Base-by-base conservation (phyloP, 1,140 invertebrate genomes). In the Tetraneura akinire region DNA sequence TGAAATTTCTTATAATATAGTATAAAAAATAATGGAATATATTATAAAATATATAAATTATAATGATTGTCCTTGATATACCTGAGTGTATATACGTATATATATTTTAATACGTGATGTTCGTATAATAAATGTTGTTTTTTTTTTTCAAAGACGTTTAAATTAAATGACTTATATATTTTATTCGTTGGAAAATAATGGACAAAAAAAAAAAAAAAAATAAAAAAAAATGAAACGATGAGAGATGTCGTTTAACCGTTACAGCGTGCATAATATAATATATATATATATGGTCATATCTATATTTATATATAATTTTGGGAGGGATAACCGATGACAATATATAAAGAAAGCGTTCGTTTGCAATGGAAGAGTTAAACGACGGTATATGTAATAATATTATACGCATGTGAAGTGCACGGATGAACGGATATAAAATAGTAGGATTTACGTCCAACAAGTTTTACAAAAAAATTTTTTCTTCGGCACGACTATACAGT, bases 221-320 rank as follows among this genome's bases (percentile, higher is more conserved):
- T n/a, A 66, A 66, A 66, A 66, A 66, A 10, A 66, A 66, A 66
- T 42, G 21, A 42, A 66, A 66, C n/a, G n/a, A 66, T 11, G n/a
- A 66, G 32, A 42, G 42, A 66, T 26, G n/a, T 21, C 29, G 18
- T 66, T 66, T 66, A 66, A 66, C 32, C 16, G 62, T 66, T 66
- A 66, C 42, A 32, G 21, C 60, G 29, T 14, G 8, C 26, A 16
- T 8, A 29, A 62, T 26, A 29, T 32, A 62, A 29, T 29, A 62
- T 18, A 9, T 57, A 57, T 23, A n/a, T n/a, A n/a, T n/a, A n/a
- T n/a, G 45, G 10, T 8, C 13, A 47, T 8, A 47, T 29, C 13
- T 18, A 16, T 60, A 21, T 60, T 18, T 16, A 29, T 13, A 11
- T 64, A n/a, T 14, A 21, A 21, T 3, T 23, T 64, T 32, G 60